Conservation (phyloP, 2,113 vertebrate genomes). For the Poeciliopsis turrubarensis region DNA sequence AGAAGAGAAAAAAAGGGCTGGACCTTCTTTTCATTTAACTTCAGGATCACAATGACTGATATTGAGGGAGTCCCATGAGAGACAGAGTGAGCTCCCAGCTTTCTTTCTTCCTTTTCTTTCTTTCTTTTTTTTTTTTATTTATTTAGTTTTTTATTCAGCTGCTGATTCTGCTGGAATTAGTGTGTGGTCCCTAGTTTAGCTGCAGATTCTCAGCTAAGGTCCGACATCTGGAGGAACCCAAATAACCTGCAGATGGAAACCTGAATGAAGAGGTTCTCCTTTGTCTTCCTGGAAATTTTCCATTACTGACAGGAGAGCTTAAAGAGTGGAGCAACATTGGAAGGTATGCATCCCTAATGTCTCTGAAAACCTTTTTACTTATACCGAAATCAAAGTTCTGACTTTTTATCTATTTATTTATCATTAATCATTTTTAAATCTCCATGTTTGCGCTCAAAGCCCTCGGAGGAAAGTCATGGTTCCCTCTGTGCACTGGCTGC, state of each 20-base stretch:
- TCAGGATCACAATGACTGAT: slow-evolving; percentile 35
- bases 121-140: too few relatives aligned
- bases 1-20: slow-evolving; percentile 49
- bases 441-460: slow-evolving; percentile 1
- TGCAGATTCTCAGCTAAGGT: slow-evolving; percentile 1
- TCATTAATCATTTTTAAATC: slow-evolving; percentile 11
- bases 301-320: not conserved
- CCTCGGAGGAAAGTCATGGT: slow-evolving; percentile 53
- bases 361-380: not conserved
- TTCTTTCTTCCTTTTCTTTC: not conserved
- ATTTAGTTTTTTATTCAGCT: not conserved
- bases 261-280: slow-evolving; percentile 40
- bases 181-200: slow-evolving; percentile 18
- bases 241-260: slow-evolving; percentile 35
- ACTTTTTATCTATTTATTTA: not conserved
- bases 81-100: slow-evolving; percentile 12
- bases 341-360: slow-evolving; percentile 57
- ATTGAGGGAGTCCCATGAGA: slow-evolving; percentile 42
- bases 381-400: slow-evolving; percentile 48
- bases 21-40: slow-evolving; percentile 40
- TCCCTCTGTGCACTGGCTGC: slow-evolving; percentile 74
- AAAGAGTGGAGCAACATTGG: slow-evolving; percentile 38
- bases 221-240: slow-evolving; percentile 3
- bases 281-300: slow-evolving; percentile 5
- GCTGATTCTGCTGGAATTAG: slow-evolving; percentile 19